Percentiles rank a stretch among this genome's conserved stretches.
Conservation (phyloP, 2,888 invertebrate genomes). For the Itoplectis maculator region DNA sequence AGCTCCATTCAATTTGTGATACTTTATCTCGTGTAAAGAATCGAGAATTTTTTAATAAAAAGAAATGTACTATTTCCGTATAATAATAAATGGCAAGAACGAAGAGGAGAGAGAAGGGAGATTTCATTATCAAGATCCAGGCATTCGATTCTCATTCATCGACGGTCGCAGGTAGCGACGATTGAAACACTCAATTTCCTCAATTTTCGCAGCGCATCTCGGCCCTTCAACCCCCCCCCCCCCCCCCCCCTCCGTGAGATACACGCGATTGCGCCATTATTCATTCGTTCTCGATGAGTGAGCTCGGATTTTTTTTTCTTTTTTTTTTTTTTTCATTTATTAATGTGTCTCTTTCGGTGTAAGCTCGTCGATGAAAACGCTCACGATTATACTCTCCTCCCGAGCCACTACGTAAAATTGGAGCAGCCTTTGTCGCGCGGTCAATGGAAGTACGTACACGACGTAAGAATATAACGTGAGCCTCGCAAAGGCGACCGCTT, state of each 20-base stretch:
- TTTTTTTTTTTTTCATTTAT: slow-evolving; percentile 1
- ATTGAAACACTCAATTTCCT: slow-evolving; percentile 35
- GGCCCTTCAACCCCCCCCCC: slow-evolving; percentile 12
- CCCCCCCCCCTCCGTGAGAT: too few species aligned
- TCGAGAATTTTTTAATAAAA: too few species aligned
- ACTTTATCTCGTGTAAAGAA: too few species aligned
- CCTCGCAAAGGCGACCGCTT: background rate
- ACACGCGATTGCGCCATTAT: background rate
- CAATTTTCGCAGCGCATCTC: slow-evolving; percentile 1
- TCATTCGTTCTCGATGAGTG: slow-evolving; percentile 19
- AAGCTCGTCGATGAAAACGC: slow-evolving; percentile 9
- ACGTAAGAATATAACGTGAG: slow-evolving; percentile 10
- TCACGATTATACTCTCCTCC: background rate
- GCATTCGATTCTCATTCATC: slow-evolving; percentile 41
- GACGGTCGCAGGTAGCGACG: slow-evolving; percentile 5
- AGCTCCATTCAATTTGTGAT: too few species aligned
- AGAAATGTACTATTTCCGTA: background rate
- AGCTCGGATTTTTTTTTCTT: background rate
- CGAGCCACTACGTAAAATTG: slow-evolving; percentile 12
- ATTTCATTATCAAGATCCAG: slow-evolving; percentile 10
- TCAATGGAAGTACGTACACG: background rate
- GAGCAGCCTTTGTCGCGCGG: background rate
- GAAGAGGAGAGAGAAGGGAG: background rate
- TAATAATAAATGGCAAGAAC: slow-evolving; percentile 5
- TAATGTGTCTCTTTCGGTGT: background rate